A percentile compares a stretch with the other conserved stretches of the same genome.
These are phyloP conservation scores for Apostichopus californicus DNA, from an alignment of 35 echinoderm and acorn worm genomes.

Conservation along the genomic window DNA sequence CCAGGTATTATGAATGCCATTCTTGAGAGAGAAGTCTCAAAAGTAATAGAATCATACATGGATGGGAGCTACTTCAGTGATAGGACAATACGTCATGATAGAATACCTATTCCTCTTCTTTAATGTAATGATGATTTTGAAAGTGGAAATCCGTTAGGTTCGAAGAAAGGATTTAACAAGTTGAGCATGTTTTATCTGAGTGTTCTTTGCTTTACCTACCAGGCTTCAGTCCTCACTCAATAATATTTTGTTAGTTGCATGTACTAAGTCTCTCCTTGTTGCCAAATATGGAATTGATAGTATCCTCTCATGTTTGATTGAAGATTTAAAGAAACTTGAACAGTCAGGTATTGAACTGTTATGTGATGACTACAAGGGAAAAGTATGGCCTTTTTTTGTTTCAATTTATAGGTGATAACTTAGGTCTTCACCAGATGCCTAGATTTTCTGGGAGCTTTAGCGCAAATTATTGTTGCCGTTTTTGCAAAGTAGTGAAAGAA, in stretches of 20 bases:
- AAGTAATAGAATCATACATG: neutral
- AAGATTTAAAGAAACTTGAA: constrained; percentile 44
- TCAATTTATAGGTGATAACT: constrained; percentile 52
- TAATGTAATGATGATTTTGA: constrained; percentile 59
- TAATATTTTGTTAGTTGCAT: constrained; percentile 57
- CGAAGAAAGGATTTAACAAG: constrained; percentile 53
- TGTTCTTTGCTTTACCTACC: constrained; percentile 38
- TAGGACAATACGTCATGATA: neutral
- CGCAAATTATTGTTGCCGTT: constrained; percentile 45
- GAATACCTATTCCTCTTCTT: neutral
- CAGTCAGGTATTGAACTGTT: constrained; percentile 1
- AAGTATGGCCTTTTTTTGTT: constrained; percentile 28
- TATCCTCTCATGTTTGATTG: constrained; percentile 26
- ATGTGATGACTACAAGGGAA: constrained; percentile 32
- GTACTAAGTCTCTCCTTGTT: neutral
- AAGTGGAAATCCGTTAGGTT: constrained; percentile 39
- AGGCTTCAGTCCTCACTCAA: constrained; percentile 38
- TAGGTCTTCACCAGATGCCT: constrained; percentile 47
- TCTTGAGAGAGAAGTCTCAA: neutral
- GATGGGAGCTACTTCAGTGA: neutral
- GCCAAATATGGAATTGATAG: constrained; percentile 57
- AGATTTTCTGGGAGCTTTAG: constrained; percentile 46
- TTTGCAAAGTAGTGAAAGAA: constrained; percentile 47
- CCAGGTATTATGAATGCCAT: neutral
- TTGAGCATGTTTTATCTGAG: constrained; percentile 48